A percentile compares a stretch with the other conserved stretches of the same genome.
phyloP scores from a whole-genome alignment of 1,140 invertebrate genomes.

The Drosophila miranda region DNA sequence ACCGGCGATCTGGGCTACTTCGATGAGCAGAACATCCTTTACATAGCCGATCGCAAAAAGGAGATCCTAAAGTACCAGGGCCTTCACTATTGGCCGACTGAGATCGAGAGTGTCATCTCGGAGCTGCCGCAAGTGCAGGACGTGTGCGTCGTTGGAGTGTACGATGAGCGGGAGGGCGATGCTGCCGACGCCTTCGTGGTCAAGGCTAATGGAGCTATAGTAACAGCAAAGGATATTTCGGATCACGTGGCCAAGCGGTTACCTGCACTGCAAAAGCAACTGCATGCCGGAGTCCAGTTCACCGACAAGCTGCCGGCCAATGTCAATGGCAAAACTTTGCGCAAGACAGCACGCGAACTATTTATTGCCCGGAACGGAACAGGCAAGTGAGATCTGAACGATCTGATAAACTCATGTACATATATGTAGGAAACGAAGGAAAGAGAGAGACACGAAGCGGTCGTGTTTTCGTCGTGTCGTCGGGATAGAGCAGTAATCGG shows the following conservation, averaged over 20 bases:
- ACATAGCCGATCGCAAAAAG: constrained; percentile 88
- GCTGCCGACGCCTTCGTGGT: constrained; percentile 60
- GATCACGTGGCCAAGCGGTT: constrained; percentile 53
- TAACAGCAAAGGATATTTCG: constrained; percentile 40
- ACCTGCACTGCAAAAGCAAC: constrained; percentile 81
- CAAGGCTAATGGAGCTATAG: neutral
- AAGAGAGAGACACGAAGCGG: too few species aligned
- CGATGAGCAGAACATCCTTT: constrained; percentile 86
- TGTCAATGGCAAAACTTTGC: constrained; percentile 85
- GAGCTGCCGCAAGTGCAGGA: constrained; percentile 47
- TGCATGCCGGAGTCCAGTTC: constrained; percentile 85
- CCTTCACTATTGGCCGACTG: constrained; percentile 68
- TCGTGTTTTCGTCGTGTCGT: too few species aligned
- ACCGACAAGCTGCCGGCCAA: constrained; percentile 85
- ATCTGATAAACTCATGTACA: too few species aligned
- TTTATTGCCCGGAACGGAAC: neutral
- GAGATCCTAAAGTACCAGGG: constrained; percentile 88
- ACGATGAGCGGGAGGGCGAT: constrained; percentile 53
- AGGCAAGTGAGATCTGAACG: neutral
- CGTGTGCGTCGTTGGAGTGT: constrained; percentile 62
- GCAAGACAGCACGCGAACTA: constrained; percentile 80
- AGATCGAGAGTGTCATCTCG: constrained; percentile 56
- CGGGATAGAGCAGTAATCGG: too few species aligned
- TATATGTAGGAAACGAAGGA: too few species aligned
- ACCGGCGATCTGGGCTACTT: constrained; percentile 89